Conservation (phyloP, 2,797 vertebrate genomes). For the Leptodactylus fallax region DNA sequence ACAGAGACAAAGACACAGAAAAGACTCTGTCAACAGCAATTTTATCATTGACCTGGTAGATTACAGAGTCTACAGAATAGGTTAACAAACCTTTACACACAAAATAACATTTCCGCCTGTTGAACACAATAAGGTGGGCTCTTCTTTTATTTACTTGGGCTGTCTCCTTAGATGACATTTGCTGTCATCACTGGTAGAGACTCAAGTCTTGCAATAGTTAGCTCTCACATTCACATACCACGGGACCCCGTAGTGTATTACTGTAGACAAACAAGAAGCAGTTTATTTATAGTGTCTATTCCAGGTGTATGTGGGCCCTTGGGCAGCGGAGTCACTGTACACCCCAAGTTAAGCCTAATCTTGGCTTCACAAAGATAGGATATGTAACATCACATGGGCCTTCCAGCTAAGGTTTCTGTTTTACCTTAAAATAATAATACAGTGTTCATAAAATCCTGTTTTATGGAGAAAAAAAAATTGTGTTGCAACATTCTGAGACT, state of each 20-base stretch:
- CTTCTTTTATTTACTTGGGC: slow-evolving; percentile 11
- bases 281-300: neutral
- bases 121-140: neutral
- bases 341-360: too few relatives aligned
- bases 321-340: neutral
- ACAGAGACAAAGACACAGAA: slow-evolving; percentile 14
- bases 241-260: neutral
- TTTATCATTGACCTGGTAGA: slow-evolving; percentile 27
- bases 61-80: slow-evolving; percentile 20
- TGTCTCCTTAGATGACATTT: neutral
- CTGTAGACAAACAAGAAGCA: neutral
- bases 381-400: too few relatives aligned
- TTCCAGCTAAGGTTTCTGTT: too few relatives aligned
- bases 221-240: neutral
- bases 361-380: too few relatives aligned
- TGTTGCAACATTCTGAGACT: too few relatives aligned
- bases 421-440: too few relatives aligned
- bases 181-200: neutral
- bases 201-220: neutral
- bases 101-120: slow-evolving; percentile 26
- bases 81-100: slow-evolving; percentile 30
- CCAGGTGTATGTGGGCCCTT: neutral
- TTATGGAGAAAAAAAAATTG: too few relatives aligned
- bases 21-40: slow-evolving; percentile 37
- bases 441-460: too few relatives aligned